Base-by-base conservation (phyloP, 1,140 invertebrate genomes). In the Aphaenogaster rudis region DNA sequence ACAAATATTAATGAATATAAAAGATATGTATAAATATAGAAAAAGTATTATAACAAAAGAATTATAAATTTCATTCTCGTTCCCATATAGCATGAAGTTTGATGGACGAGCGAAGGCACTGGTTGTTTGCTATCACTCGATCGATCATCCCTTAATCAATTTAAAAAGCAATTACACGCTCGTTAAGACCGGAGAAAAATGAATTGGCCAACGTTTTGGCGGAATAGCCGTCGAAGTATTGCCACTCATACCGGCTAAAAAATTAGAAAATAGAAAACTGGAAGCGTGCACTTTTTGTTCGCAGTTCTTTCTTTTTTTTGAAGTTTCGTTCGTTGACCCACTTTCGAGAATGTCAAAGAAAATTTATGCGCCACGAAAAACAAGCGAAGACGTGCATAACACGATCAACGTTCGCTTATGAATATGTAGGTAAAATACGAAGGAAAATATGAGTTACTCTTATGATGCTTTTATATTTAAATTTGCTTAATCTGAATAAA, bases 91-190 rank as follows among this genome's bases (percentile, higher is more conserved):
- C 42, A 21, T 9, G 28, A 50, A 52, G 48, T 91, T 90, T 88
- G 74, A 71, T 74, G 64, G 42, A 80, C 17, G 54, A 33, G 8
- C 28, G 15, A 33, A 52, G 42, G 45, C 1, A 21, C 39, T 39
- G 17, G 4, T 61, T 67, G 79, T 88, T 88, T 39, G 79, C 61
- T 50, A 61, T 67, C 86, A 28, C 54, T 74, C 61, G 86, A 90
- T 87, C 86, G 86, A 91, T 91, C 89, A 87, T 59, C 69, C 87
- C 84, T 88, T 90, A 91, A 91, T 91, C 88, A 90, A 91, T 91
- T 91, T 88, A 91, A 91, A 90, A 91, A 88, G 89, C 89, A 91
- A 91, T 90, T 90, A 90, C 88, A 88, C 63, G 86, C 80, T 91
- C 81, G 89, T 90, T 90, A 88, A 88, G 86, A 64, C 36, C 52